A percentile compares a stretch with the other conserved stretches of the same genome.
These are phyloP conservation scores for Poeciliopsis retropinna DNA, from an alignment of 2,113 vertebrate species.

Conservation along the genomic window DNA sequence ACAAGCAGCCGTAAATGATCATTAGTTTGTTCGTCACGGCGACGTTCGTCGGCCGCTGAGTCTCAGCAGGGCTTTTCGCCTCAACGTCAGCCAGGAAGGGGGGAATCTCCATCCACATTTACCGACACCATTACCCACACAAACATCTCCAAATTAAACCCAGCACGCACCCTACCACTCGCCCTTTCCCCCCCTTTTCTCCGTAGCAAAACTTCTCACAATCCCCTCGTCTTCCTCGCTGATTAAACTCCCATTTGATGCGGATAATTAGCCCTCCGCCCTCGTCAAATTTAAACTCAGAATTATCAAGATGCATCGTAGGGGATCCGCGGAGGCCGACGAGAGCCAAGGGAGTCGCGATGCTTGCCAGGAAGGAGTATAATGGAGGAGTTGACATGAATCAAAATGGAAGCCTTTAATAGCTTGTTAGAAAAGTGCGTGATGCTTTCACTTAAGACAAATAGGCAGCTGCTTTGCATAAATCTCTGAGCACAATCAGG, in stretches of 20 bases:
- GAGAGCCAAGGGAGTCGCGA: not conserved
- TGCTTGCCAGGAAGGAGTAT: not conserved
- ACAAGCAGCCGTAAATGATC: slow-evolving; percentile 49
- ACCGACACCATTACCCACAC: slow-evolving; percentile 41
- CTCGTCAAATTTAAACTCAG: slow-evolving; percentile 11
- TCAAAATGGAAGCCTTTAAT: slow-evolving; percentile 1
- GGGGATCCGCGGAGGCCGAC: slow-evolving; percentile 17
- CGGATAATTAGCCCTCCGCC: slow-evolving; percentile 34
- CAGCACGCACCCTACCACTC: not conserved
- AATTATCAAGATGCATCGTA: not conserved
- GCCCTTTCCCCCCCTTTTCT: not conserved
- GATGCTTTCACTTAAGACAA: no score
- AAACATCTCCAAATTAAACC: slow-evolving; percentile 46
- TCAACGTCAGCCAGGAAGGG: slow-evolving; percentile 24
- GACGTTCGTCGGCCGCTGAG: not conserved
- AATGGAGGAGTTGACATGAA: slow-evolving; percentile 3
- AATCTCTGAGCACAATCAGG: no score
- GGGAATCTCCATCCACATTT: slow-evolving; percentile 25
- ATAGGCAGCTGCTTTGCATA: no score
- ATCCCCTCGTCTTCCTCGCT: not conserved
- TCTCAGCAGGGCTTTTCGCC: slow-evolving; percentile 33
- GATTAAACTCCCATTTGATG: slow-evolving; percentile 33
- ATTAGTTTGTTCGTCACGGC: slow-evolving; percentile 24
- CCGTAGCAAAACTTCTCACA: not conserved
- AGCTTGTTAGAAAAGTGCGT: no score